phyloP scores from a whole-genome alignment of 2,797 vertebrate species.

The Neosilurus mollespiculum region DNA sequence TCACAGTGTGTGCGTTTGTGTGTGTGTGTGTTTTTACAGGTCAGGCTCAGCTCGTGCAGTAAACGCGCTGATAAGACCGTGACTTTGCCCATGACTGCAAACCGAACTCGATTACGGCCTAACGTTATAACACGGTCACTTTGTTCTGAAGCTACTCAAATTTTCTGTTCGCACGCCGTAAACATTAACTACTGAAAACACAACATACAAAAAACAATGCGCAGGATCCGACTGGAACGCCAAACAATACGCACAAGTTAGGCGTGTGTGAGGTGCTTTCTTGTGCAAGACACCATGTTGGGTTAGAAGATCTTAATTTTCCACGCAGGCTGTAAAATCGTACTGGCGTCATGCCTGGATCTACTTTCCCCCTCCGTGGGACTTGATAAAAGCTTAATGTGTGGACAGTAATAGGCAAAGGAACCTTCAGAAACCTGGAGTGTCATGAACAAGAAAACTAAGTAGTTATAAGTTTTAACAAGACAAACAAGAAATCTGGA shows the following conservation, averaged over 20 bases:
- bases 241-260: neutral
- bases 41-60: neutral
- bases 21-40: neutral
- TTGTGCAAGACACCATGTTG: neutral
- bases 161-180: neutral
- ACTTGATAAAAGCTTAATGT: slow-evolving; percentile 43
- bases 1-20: neutral
- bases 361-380: slow-evolving; percentile 27
- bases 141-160: neutral
- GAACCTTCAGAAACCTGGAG: neutral
- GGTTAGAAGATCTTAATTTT: slow-evolving; percentile 10
- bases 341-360: slow-evolving; percentile 33
- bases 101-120: neutral
- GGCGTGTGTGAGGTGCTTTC: neutral
- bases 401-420: slow-evolving; percentile 11
- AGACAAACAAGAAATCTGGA: neutral
- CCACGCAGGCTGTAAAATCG: slow-evolving; percentile 29
- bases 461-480: neutral
- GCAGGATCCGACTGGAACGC: neutral
- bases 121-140: neutral
- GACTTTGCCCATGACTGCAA: slow-evolving; percentile 22
- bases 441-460: too few species aligned
- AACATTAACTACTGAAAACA: neutral
- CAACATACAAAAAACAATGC: neutral
- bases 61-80: slow-evolving; percentile 3